Conservation (phyloP, 2,113 vertebrate species). For the Corythornis cristatus region DNA sequence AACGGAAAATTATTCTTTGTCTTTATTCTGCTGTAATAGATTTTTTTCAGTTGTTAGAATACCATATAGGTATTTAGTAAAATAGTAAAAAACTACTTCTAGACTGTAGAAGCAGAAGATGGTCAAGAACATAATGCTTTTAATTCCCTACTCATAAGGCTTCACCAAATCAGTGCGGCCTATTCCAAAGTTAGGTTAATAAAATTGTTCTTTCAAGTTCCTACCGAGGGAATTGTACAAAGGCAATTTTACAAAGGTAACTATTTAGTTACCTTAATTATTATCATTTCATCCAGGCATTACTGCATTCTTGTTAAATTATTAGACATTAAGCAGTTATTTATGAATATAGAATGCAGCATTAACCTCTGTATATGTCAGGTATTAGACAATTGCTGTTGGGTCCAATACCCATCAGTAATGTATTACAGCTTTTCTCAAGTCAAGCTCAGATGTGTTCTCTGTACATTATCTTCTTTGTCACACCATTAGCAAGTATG, state of each 20-base stretch:
- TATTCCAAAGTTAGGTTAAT: not conserved
- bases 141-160: not conserved
- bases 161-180: not conserved
- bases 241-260: not conserved
- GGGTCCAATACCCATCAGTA: not conserved
- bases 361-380: not conserved
- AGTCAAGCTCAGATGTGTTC: not conserved
- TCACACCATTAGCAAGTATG: not conserved
- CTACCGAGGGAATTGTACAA: not conserved
- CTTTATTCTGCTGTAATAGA: constrained; percentile 30
- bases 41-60: constrained; percentile 23
- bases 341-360: not conserved
- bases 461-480: not conserved
- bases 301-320: not conserved
- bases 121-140: not conserved
- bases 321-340: not conserved
- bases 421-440: not conserved
- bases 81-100: not conserved
- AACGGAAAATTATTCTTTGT: constrained; percentile 14
- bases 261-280: not conserved
- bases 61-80: constrained; percentile 29
- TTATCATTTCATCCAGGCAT: not conserved
- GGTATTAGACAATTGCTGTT: not conserved
- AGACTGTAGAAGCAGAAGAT: not conserved
- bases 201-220: not conserved